Evolutionary conservation across 2,888 invertebrate genomes (phyloP).

Genomic region (Noctua comes): DNA sequence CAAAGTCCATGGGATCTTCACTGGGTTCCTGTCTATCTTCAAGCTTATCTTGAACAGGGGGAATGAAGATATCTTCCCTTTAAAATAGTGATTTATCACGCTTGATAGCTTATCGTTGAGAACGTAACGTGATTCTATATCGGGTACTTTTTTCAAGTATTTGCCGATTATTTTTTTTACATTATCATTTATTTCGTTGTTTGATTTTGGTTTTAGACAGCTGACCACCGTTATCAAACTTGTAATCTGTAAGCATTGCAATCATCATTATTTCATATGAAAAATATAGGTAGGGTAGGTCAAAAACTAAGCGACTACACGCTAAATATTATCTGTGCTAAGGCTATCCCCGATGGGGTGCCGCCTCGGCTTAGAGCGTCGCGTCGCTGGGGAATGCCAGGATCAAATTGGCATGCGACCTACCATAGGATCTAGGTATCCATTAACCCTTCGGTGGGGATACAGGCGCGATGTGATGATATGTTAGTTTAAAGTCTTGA

Average conservation of each 20-base stretch:
- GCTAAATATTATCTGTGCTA: too few relatives aligned
- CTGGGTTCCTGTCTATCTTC: conserved; percentile 81
- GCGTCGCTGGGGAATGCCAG: too few relatives aligned
- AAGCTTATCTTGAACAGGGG: conserved; percentile 83
- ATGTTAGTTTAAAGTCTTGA: too few relatives aligned
- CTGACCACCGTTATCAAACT: conserved; percentile 58
- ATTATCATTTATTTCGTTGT: conserved; percentile 66
- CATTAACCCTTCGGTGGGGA: too few relatives aligned
- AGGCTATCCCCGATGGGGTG: not conserved
- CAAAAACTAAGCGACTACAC: not conserved
- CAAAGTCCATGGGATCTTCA: conserved; percentile 84
- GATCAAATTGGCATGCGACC: too few relatives aligned
- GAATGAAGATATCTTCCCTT: conserved; percentile 79
- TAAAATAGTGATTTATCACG: conserved; percentile 77
- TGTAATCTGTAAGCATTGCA: conserved; percentile 64
- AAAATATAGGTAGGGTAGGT: not conserved
- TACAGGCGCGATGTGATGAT: too few relatives aligned
- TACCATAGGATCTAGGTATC: too few relatives aligned
- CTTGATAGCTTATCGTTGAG: conserved; percentile 79
- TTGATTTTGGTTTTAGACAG: conserved; percentile 67
- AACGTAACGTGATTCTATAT: conserved; percentile 78
- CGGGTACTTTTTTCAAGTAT: conserved; percentile 78
- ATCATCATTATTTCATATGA: not conserved
- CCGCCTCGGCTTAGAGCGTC: not conserved
- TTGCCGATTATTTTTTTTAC: conserved; percentile 73